A percentile compares a stretch with the other conserved stretches of the same genome.
These are phyloP conservation scores for Onthophagus sagittarius DNA, from an alignment of 2,888 invertebrate genomes.

Conservation along the genomic window DNA sequence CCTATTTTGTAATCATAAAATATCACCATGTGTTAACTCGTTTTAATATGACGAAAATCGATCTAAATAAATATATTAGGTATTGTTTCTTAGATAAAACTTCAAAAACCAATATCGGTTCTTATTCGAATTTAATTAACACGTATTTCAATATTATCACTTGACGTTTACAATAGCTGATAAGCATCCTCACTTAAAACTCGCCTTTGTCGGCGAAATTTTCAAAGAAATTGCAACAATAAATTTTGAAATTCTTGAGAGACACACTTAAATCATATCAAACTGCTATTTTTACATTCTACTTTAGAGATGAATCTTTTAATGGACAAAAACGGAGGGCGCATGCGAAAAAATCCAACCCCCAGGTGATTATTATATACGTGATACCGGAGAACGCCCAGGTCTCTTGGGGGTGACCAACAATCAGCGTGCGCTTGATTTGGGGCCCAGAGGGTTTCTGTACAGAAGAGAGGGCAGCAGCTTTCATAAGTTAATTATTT, in stretches of 20 bases:
- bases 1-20: too few species aligned
- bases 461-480: not conserved
- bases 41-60: too few species aligned
- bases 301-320: too few species aligned
- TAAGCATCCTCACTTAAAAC: not conserved
- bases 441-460: slow-evolving; percentile 16
- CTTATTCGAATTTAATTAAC: not conserved
- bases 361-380: slow-evolving; percentile 5
- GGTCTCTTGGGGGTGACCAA: slow-evolving; percentile 16
- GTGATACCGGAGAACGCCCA: slow-evolving; percentile 5
- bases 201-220: too few species aligned
- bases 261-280: not conserved
- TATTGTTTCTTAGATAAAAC: too few species aligned
- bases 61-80: too few species aligned
- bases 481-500: slow-evolving; percentile 12
- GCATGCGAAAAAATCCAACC: slow-evolving; percentile 1
- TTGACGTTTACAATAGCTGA: not conserved
- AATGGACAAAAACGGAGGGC: not conserved
- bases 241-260: too few species aligned
- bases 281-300: not conserved
- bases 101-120: not conserved
- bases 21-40: too few species aligned
- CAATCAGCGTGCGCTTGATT: slow-evolving; percentile 30
- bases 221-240: too few species aligned
- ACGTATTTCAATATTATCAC: not conserved